Conservation (phyloP, 1,140 invertebrate genomes). For the Pseudomyrmex pallidus region DNA sequence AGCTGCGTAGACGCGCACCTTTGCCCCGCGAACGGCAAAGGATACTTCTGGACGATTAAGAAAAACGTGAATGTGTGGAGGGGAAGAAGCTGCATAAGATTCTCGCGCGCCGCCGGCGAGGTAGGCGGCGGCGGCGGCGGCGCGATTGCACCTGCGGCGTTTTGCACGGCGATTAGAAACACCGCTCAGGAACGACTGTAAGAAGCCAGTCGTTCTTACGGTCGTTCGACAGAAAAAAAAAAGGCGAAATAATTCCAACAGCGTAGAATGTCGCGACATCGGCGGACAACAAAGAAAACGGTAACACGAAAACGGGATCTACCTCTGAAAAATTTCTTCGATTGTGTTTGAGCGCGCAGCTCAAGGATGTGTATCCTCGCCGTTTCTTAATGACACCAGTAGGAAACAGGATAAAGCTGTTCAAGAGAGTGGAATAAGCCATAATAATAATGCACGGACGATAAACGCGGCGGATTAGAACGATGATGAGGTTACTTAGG, state of each 20-base stretch:
- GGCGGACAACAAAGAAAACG: background rate
- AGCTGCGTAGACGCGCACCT: constrained; percentile 21
- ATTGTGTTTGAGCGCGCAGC: no score
- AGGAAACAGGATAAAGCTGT: background rate
- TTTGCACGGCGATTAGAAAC: constrained; percentile 63
- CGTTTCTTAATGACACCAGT: no score
- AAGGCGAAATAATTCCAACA: constrained; percentile 45
- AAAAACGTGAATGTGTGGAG: constrained; percentile 44
- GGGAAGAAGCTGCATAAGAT: constrained; percentile 40
- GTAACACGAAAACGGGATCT: background rate
- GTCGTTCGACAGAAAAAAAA: constrained; percentile 46
- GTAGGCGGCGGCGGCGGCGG: constrained; percentile 37
- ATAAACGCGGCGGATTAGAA: constrained; percentile 7
- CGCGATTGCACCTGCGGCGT: constrained; percentile 62
- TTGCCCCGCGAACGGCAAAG: constrained; percentile 24
- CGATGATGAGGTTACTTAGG: constrained; percentile 2
- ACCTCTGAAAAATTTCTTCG: no score
- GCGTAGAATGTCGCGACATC: constrained; percentile 14
- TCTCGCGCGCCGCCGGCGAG: background rate
- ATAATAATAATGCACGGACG: background rate
- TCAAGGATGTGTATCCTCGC: no score
- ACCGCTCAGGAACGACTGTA: constrained; percentile 30
- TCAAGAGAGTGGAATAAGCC: background rate
- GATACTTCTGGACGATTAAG: constrained; percentile 51
- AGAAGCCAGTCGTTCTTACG: constrained; percentile 45